Evolutionary conservation across 1,140 invertebrate genomes (phyloP).

Genomic region (Lordiphosa mommai): DNA sequence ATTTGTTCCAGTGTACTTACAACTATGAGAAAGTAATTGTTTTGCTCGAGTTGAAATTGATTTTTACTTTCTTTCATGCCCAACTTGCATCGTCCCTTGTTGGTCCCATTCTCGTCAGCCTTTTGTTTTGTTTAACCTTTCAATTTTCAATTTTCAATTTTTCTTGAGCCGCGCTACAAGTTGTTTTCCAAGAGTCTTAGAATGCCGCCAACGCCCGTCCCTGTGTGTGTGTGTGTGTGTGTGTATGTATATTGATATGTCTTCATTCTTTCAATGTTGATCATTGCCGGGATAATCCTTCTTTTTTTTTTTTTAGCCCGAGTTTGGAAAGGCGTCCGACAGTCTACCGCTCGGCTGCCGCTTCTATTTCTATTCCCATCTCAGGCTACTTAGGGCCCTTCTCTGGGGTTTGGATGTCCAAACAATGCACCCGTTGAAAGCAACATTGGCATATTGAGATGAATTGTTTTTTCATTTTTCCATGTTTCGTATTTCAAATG

Average conservation of each 20-base stretch:
- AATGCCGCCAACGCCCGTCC: slow-evolving; percentile 4
- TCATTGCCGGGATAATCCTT: slow-evolving; percentile 77
- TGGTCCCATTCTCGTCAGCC: slow-evolving; percentile 8
- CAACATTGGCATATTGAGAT: slow-evolving; percentile 76
- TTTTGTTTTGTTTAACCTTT: slow-evolving; percentile 68
- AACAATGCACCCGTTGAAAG: slow-evolving; percentile 70
- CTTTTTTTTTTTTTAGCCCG: slow-evolving; percentile 33
- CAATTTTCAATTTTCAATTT: slow-evolving; percentile 59
- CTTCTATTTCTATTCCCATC: slow-evolving; percentile 12
- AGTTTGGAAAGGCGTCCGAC: slow-evolving; percentile 41
- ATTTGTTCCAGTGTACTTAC: slow-evolving; percentile 17
- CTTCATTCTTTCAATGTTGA: slow-evolving; percentile 68
- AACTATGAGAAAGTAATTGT: slow-evolving; percentile 68
- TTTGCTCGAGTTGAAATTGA: slow-evolving; percentile 71
- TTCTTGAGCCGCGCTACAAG: slow-evolving; percentile 39
- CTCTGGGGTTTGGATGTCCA: slow-evolving; percentile 52
- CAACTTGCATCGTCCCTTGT: slow-evolving; percentile 32
- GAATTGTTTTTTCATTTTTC: slow-evolving; percentile 48
- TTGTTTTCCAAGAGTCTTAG: slow-evolving; percentile 30
- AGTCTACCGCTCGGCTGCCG: slow-evolving; percentile 29
- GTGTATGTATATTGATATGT: slow-evolving; percentile 65
- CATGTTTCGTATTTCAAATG: slow-evolving; percentile 16
- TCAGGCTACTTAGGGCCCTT: slow-evolving; percentile 39
- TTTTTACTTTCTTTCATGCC: slow-evolving; percentile 71
- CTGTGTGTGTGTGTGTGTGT: slow-evolving; percentile 36